phyloP scores from a whole-genome alignment of 2,113 vertebrate genomes.

The Mystacornis crossleyi region DNA sequence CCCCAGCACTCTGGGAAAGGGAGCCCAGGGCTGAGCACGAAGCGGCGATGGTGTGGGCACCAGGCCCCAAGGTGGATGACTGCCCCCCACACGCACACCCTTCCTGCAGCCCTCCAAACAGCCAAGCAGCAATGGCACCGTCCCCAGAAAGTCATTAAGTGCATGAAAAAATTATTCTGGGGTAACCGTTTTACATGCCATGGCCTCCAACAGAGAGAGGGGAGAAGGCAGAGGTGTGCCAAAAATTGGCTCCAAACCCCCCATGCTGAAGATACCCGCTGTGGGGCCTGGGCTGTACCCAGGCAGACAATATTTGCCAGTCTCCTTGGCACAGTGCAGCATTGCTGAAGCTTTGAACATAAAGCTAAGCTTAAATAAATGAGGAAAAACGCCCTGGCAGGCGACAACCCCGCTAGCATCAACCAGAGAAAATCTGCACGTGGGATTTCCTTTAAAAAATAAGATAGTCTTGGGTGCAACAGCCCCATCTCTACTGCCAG shows the following conservation, averaged over 20 bases:
- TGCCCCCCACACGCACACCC: rapidly evolving
- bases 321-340: neutral
- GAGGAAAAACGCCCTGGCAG: neutral
- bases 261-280: neutral
- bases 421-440: rapidly evolving
- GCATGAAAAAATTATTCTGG: neutral
- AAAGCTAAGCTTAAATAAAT: neutral
- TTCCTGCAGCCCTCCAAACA: neutral
- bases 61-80: no score
- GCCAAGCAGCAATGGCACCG: rapidly evolving
- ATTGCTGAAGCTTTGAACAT: neutral
- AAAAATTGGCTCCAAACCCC: neutral
- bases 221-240: neutral
- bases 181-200: rapidly evolving
- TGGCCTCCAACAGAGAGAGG: neutral
- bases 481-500: neutral
- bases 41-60: rapidly evolving
- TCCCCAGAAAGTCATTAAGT: neutral
- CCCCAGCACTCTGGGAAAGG: neutral
- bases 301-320: neutral
- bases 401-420: neutral
- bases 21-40: neutral
- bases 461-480: neutral
- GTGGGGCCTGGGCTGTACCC: rapidly evolving
- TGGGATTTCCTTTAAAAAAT: neutral